Evolutionary conservation across 1,140 invertebrate species (phyloP), one percentile per base, ranked within the genome.

Genomic region (Callitettix versicolor): DNA sequence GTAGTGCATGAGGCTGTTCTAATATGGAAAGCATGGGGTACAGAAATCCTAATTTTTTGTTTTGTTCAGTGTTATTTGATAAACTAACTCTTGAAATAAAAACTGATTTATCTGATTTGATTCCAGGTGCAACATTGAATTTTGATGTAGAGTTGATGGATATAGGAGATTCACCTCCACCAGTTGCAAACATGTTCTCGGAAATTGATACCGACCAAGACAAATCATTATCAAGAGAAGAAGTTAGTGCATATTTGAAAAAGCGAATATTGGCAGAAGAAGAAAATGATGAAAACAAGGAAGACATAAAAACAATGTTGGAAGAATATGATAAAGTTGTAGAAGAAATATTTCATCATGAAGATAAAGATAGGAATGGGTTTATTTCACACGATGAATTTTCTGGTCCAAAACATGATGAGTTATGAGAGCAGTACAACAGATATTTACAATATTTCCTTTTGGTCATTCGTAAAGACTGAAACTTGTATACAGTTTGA

Each of bases 371-470:
- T 69, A 92, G 91, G 70, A 93, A 95, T 66, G 94, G 93, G 33
- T 92, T 84, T 73, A 97, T 97, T 62, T 94, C 91, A 51, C 87
- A 92, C 71, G 89, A 91, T 22, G 94, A 97, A 70, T 97, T 97
- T 76, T 92, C 86, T 17, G 93, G 92, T 6, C 93, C 93, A 15
- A 97, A 96, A 69, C 93, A 96, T 72, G 94, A 97, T 69, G 93
- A 97, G 73, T 81, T 97, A 64, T 96, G 85, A 86, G 36, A 30
- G 9, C 26, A 30, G 3, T 30, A 30, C 3, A 30, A 30, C 26
- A 30, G 9, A 30, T 30, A 30, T 30, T 30, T 30, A 30, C 9
- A 4, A 30, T 30, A 9, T 3, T 30, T 30, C 9, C 26, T 30
- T 9, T 30, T 30, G 26, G 26, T 30, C 9, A 4, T 30, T 4